Evolutionary conservation across 2,797 vertebrate genomes (phyloP).

Genomic region (Loriculus beryllinus): DNA sequence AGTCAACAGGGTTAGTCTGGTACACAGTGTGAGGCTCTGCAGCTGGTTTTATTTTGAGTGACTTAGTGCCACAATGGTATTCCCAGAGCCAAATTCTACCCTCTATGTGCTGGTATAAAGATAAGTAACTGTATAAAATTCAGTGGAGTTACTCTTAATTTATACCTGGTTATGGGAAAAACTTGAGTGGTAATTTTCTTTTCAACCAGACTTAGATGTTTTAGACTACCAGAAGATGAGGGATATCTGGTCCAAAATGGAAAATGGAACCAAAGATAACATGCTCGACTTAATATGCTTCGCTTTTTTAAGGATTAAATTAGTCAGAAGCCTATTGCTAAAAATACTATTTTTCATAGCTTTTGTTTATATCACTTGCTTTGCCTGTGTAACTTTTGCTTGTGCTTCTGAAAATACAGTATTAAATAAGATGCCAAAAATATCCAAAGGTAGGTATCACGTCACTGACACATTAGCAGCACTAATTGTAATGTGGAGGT

Average conservation of each 20-base stretch:
- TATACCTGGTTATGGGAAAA: neutral
- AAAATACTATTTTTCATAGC: neutral
- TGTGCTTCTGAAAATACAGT: neutral
- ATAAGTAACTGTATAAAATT: neutral
- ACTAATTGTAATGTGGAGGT: neutral
- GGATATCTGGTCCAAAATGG: neutral
- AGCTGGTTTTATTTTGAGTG: neutral
- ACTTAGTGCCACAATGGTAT: neutral
- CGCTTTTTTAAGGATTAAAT: neutral
- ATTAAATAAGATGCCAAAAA: neutral
- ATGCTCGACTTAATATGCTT: neutral
- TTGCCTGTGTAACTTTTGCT: neutral
- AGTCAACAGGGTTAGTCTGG: neutral
- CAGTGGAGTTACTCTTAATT: neutral
- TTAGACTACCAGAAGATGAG: neutral
- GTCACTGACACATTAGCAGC: neutral
- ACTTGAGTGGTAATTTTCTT: neutral
- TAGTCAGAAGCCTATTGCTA: slow-evolving; percentile 2
- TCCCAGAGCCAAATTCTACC: neutral
- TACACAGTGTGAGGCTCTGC: neutral
- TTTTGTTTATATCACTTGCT: neutral
- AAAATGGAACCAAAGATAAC: neutral
- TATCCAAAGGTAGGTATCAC: neutral
- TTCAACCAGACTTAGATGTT: neutral
- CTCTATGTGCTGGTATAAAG: neutral